These are phyloP conservation scores for Monochamus alternatus DNA, from an alignment of 2,888 invertebrate species.

Conservation along the genomic window DNA sequence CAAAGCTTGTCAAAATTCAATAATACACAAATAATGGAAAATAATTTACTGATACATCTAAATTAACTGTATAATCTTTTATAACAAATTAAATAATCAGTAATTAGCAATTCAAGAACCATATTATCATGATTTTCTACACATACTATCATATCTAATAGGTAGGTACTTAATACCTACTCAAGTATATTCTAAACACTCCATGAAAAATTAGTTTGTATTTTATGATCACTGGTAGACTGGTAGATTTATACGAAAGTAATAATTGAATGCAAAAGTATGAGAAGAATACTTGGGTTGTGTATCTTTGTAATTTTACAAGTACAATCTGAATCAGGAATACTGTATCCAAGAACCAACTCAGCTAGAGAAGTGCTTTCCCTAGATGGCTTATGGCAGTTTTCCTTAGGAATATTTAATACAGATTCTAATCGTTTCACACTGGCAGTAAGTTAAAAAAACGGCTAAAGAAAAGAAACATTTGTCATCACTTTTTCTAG, in stretches of 20 bases:
- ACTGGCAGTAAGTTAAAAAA: slow-evolving; percentile 66
- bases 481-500: neutral
- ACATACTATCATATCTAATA: no score
- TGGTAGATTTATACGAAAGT: neutral
- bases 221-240: neutral
- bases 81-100: no score
- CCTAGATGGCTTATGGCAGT: slow-evolving; percentile 92
- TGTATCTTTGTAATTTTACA: neutral
- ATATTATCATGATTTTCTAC: no score
- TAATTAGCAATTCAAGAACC: no score
- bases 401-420: slow-evolving; percentile 76
- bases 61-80: no score
- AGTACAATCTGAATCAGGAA: slow-evolving; percentile 42
- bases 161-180: no score
- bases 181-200: neutral
- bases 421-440: neutral
- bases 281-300: neutral
- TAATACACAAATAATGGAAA: no score
- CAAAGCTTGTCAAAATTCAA: no score
- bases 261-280: neutral
- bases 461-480: no score
- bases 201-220: neutral
- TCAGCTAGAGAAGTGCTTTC: slow-evolving; percentile 83
- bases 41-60: no score
- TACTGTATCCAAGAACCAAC: slow-evolving; percentile 54